Evolutionary conservation across 2,797 vertebrate genomes (phyloP).

Genomic region (Pipistrellus nathusii): DNA sequence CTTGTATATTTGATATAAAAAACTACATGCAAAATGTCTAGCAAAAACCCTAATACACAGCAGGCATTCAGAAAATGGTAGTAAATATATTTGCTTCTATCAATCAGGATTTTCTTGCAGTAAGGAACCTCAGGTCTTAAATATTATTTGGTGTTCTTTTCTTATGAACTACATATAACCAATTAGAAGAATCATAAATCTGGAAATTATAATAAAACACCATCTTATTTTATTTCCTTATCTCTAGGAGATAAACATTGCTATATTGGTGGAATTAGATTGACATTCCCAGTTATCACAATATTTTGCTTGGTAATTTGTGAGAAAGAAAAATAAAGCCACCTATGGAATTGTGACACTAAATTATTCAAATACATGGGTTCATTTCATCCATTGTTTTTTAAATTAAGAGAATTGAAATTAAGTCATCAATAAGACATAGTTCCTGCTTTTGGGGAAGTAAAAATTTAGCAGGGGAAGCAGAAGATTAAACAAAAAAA

Average conservation of each 20-base stretch:
- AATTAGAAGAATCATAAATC: slow-evolving; percentile 55
- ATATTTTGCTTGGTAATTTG: slow-evolving; percentile 28
- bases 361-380: slow-evolving; percentile 12
- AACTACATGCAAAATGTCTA: neutral
- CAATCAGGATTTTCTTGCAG: neutral
- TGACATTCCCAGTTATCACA: neutral
- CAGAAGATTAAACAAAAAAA: neutral
- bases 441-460: neutral
- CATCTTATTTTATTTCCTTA: slow-evolving; percentile 36
- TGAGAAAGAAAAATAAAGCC: slow-evolving; percentile 24
- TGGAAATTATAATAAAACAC: slow-evolving; percentile 54
- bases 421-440: neutral
- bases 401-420: neutral
- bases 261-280: slow-evolving; percentile 44
- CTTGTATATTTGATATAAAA: neutral
- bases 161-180: neutral
- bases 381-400: neutral
- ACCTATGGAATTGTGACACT: neutral
- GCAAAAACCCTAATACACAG: neutral
- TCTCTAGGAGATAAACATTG: neutral
- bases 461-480: neutral
- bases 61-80: neutral
- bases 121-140: neutral
- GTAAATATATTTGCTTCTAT: slow-evolving; percentile 4
- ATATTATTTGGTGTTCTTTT: neutral